Evolutionary conservation across 2,797 vertebrate species (phyloP), one percentile per base, ranked within the genome.

Genomic region (Sciaenops ocellatus): DNA sequence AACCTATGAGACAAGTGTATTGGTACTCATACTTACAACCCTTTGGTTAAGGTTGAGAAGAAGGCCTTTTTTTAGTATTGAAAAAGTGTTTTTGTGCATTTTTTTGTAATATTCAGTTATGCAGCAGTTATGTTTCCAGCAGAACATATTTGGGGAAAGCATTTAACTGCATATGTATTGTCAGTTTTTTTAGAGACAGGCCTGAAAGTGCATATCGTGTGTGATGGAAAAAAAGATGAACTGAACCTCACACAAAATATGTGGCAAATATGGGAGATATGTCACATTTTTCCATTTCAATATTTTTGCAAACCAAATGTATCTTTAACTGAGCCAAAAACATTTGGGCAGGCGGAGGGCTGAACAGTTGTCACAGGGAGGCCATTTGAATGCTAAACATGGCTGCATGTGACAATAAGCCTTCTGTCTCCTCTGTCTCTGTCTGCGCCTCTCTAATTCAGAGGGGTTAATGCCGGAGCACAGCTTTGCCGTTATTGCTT

Each of bases 371-470:
- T 88, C 85, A 66, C 76, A 84, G 65, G 70, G 79, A 73, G 80
- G 76, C 81, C 51, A 76, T 89, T 90, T 85, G 77, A 91, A 93
- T 91, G 82, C 78, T 90, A 89, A 92, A 89, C 84, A 83, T 70
- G 79, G 68, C 83, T 76, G 77, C 77, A 70, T 88, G 72, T 76
- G 82, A 86, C 87, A 89, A 87, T 87, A 88, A 86, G 78, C 79
- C 79, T 85, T 89, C 87, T 88, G 81, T 86, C 85, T 84, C 78
- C 66, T 76, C 51, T 6, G 60, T 81, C 60, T 85, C 57, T 75
- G 60, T 64, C 60, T 73, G 68, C 63, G 79, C 65, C 71, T 69
- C 61, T 81, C 73, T 87, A 86, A 90, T 76, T 85, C 79, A 69
- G 28, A 79, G 50, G 78, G 83, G 80, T 89, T 85, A 84, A 89